These are phyloP conservation scores for Lamproptera curius DNA, from an alignment of 2,888 invertebrate species.

Conservation along the genomic window DNA sequence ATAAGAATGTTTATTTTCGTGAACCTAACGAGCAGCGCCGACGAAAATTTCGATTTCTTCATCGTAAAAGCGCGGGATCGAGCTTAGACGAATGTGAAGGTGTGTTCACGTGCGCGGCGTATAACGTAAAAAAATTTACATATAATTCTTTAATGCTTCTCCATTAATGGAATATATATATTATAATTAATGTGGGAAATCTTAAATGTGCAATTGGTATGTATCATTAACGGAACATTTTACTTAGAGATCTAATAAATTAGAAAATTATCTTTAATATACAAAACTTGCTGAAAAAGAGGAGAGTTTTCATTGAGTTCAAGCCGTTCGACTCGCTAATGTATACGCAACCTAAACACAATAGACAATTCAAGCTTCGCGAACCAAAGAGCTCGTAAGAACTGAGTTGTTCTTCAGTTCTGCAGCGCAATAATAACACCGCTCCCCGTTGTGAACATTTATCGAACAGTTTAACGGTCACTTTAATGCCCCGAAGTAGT, in stretches of 20 bases:
- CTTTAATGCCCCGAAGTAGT: slow-evolving; percentile 6
- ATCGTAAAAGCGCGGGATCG: background rate
- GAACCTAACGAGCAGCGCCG: background rate
- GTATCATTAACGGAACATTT: background rate
- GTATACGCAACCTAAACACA: too few relatives aligned
- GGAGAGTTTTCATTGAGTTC: too few relatives aligned
- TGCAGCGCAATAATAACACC: slow-evolving; percentile 8
- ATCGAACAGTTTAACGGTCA: slow-evolving; percentile 15
- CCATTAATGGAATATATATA: too few relatives aligned
- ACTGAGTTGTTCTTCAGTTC: too few relatives aligned
- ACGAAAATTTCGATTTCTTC: background rate
- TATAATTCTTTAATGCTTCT: too few relatives aligned
- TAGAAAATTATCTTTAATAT: too few relatives aligned
- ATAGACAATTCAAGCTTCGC: too few relatives aligned
- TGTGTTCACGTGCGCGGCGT: too few relatives aligned
- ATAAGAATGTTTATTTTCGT: slow-evolving; percentile 12
- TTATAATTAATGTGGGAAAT: background rate
- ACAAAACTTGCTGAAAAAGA: too few relatives aligned
- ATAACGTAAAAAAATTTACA: too few relatives aligned
- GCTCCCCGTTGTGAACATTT: slow-evolving; percentile 5
- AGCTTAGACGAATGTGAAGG: background rate
- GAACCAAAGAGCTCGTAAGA: slow-evolving; percentile 9
- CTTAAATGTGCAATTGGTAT: background rate
- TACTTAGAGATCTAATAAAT: background rate
- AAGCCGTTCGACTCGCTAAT: too few relatives aligned